These are phyloP conservation scores for Peromyscus nudipes DNA, from an alignment of 2,797 vertebrate species.

Conservation along the genomic window DNA sequence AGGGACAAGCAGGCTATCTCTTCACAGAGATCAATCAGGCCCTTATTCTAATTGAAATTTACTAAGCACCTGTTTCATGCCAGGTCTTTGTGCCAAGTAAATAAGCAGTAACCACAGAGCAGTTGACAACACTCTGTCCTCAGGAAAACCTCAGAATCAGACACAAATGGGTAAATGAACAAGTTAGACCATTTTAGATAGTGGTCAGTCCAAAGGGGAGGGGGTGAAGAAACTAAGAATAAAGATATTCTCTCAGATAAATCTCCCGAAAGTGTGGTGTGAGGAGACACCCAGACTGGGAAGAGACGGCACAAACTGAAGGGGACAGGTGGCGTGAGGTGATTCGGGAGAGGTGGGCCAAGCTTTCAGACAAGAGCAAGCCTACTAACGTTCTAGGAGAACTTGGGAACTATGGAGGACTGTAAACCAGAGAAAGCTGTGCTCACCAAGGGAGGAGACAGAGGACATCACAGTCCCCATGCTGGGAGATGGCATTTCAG, in stretches of 20 bases:
- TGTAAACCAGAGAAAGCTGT: rapidly evolving
- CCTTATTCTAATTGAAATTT: neutral
- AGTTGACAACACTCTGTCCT: neutral
- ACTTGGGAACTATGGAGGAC: neutral
- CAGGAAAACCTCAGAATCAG: neutral
- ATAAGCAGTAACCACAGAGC: neutral
- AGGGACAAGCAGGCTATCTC: neutral
- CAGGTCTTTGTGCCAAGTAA: neutral
- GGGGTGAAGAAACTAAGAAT: neutral
- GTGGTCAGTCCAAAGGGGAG: neutral
- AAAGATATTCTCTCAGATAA: neutral
- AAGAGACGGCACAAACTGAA: neutral
- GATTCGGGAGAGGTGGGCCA: neutral
- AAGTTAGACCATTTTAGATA: neutral
- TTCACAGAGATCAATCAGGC: neutral
- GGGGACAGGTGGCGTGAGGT: neutral
- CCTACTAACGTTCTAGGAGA: neutral
- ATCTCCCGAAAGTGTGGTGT: neutral
- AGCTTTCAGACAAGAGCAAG: neutral
- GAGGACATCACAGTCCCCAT: neutral
- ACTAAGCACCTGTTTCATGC: neutral
- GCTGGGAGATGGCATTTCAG: rapidly evolving
- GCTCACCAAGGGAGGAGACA: neutral
- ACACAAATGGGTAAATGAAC: neutral
- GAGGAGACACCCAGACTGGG: neutral